Conservation (phyloP, 2,888 invertebrate species). For the Melieria crassipennis region DNA sequence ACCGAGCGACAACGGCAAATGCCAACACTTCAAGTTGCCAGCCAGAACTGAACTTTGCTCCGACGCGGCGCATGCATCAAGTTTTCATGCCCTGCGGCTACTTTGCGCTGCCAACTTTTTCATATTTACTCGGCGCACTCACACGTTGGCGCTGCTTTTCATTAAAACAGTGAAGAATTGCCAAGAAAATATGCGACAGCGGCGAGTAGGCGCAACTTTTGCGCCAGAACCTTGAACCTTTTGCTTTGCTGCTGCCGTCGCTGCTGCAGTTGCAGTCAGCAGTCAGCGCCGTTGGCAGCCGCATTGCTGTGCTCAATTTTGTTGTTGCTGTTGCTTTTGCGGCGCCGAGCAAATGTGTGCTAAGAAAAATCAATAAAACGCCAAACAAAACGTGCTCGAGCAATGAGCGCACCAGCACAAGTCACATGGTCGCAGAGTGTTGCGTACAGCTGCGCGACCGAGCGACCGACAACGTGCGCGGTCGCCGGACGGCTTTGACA, state of each 20-base stretch:
- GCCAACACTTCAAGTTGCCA: neutral
- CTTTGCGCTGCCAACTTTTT: neutral
- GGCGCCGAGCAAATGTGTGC: slow-evolving; percentile 28
- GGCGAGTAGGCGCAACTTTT: slow-evolving; percentile 15
- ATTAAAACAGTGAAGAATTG: neutral
- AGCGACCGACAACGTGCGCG: neutral
- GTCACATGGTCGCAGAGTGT: slow-evolving; percentile 22
- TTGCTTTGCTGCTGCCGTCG: slow-evolving; percentile 26
- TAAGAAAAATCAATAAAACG: slow-evolving; percentile 37
- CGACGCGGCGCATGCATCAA: neutral
- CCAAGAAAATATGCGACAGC: neutral
- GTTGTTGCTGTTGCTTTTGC: neutral
- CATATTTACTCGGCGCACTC: neutral
- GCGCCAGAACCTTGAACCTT: slow-evolving; percentile 54
- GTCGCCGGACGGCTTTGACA: no score
- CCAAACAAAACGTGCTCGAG: slow-evolving; percentile 22
- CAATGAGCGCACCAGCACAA: slow-evolving; percentile 22
- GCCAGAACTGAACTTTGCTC: neutral
- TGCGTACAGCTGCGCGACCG: neutral
- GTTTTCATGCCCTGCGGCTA: neutral
- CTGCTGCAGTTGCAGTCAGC: slow-evolving; percentile 29
- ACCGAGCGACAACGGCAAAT: neutral
- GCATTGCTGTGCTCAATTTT: slow-evolving; percentile 2
- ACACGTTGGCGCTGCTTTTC: no score
- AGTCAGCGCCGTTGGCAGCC: slow-evolving; percentile 4